Evolutionary conservation across 2,797 vertebrate genomes (phyloP).

Genomic region (Siniperca undulata): DNA sequence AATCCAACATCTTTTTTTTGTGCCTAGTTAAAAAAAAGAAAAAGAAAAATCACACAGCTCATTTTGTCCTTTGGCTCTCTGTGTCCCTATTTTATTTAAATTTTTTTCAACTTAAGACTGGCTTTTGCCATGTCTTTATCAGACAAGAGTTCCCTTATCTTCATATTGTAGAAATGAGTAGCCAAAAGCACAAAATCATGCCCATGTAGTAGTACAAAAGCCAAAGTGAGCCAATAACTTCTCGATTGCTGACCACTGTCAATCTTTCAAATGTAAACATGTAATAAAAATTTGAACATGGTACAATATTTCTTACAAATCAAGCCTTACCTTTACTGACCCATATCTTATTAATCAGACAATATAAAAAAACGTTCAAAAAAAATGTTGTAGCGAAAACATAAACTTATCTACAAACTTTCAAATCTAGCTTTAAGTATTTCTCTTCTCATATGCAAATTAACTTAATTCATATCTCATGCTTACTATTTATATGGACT

Average conservation of each 20-base stretch:
- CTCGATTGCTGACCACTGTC: not conserved
- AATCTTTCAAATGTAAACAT: not conserved
- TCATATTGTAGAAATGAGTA: constrained; percentile 2
- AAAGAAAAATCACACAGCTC: not conserved
- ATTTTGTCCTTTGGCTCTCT: constrained; percentile 28
- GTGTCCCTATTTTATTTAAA: constrained; percentile 2
- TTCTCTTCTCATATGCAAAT: not conserved
- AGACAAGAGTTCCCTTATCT: constrained; percentile 10
- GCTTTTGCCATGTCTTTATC: constrained; percentile 6
- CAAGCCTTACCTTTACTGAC: not conserved
- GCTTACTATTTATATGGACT: not conserved
- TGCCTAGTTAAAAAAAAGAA: constrained; percentile 16
- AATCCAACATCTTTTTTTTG: constrained; percentile 45
- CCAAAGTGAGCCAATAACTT: not conserved
- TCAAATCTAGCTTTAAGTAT: not conserved
- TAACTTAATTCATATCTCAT: not conserved
- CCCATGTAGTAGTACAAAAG: not conserved
- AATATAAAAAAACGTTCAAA: no score
- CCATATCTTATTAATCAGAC: not conserved
- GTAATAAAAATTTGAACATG: not conserved
- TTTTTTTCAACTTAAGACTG: not conserved
- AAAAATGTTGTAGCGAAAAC: not conserved
- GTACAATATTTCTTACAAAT: not conserved
- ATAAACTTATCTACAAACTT: not conserved
- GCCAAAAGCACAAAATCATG: constrained; percentile 15